phyloP scores from a whole-genome alignment of 2,888 invertebrate species.

The Eubasilissa splendida region DNA sequence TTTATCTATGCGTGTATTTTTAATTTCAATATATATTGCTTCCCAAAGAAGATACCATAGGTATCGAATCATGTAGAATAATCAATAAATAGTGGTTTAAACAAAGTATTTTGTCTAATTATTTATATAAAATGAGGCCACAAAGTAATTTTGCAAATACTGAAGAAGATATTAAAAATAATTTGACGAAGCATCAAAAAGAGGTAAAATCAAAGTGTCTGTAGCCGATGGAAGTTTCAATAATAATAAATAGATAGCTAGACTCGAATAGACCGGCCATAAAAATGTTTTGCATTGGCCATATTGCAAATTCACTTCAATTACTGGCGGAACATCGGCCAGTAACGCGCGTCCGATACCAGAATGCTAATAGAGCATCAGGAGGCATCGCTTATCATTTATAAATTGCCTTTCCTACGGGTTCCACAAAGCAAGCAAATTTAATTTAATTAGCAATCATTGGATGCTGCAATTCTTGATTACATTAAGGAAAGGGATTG shows the following conservation, averaged over 20 bases:
- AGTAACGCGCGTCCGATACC: slow-evolving; percentile 29
- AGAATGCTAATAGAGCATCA: slow-evolving; percentile 32
- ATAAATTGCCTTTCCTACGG: slow-evolving; percentile 3
- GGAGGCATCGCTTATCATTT: background rate
- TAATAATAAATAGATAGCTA: slow-evolving; percentile 1
- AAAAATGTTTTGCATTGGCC: background rate
- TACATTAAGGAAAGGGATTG: background rate
- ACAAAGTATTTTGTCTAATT: no score
- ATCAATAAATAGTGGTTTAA: no score
- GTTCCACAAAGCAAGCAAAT: slow-evolving; percentile 3
- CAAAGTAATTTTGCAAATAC: no score
- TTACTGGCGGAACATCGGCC: slow-evolving; percentile 30
- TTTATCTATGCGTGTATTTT: no score
- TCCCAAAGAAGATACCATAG: no score
- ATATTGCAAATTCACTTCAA: slow-evolving; percentile 32
- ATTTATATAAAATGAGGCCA: no score
- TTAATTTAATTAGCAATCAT: slow-evolving; percentile 2
- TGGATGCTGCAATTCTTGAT: slow-evolving; percentile 2
- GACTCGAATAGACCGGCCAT: background rate
- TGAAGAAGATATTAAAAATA: no score
- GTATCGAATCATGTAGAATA: no score
- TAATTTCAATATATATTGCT: no score
- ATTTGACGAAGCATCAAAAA: no score
- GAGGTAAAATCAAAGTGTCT: no score
- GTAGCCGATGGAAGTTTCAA: no score